These are phyloP conservation scores for Standfussiana lucernea DNA, from an alignment of 2,888 invertebrate genomes.

Conservation along the genomic window DNA sequence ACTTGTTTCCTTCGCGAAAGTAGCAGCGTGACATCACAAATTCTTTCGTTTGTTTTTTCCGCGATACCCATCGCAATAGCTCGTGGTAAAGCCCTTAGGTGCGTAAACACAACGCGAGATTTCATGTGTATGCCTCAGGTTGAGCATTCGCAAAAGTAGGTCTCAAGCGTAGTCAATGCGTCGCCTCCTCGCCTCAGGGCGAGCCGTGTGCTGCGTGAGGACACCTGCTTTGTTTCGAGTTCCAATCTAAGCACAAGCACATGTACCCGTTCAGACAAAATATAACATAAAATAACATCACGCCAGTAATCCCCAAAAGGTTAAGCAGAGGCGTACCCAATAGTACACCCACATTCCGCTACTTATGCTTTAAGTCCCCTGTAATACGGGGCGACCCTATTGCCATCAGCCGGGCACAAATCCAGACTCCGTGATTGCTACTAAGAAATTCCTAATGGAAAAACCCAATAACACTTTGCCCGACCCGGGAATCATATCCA, in stretches of 20 bases:
- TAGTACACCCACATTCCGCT: too few species aligned
- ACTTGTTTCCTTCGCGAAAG: neutral
- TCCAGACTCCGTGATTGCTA: too few species aligned
- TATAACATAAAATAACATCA: too few species aligned
- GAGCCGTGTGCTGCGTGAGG: neutral
- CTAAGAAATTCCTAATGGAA: too few species aligned
- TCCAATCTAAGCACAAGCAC: neutral
- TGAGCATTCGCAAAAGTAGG: neutral
- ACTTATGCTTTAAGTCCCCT: too few species aligned
- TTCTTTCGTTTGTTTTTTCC: neutral
- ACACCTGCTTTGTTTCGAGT: neutral
- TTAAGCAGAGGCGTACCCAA: too few species aligned
- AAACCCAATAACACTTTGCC: too few species aligned
- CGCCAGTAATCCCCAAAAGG: too few species aligned
- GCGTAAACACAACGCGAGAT: neutral
- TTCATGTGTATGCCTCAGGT: neutral
- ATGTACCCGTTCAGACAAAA: neutral
- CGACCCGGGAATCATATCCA: too few species aligned
- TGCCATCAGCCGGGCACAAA: too few species aligned
- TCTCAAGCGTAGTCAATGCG: too few species aligned
- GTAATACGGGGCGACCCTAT: too few species aligned
- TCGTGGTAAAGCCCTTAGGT: neutral
- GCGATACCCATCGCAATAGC: neutral
- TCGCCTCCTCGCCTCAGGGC: neutral
- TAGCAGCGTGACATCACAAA: neutral